phyloP scores from a whole-genome alignment of 1,140 invertebrate genomes.

The Drosophila pallidifrons region DNA sequence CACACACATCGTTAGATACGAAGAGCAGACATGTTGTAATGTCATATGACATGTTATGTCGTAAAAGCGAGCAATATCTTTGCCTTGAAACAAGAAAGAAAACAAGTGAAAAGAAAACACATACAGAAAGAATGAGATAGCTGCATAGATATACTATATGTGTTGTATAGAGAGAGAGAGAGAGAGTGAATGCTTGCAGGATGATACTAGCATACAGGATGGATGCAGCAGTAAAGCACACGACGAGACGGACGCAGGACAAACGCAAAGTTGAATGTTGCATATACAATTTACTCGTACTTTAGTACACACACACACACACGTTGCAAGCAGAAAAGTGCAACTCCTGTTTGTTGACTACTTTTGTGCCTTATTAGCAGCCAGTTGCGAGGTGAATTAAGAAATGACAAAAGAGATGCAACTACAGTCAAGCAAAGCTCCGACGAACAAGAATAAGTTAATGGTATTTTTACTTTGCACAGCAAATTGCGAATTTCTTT shows the following conservation, averaged over 20 bases:
- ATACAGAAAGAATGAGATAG: constrained; percentile 23
- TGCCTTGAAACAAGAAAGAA: constrained; percentile 77
- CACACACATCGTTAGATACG: constrained; percentile 28
- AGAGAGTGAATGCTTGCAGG: constrained; percentile 7
- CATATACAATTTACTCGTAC: neutral
- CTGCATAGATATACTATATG: constrained; percentile 9
- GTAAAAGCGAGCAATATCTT: constrained; percentile 81
- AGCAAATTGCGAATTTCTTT: no score
- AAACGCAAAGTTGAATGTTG: constrained; percentile 58
- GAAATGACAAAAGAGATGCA: neutral
- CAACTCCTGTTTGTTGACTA: constrained; percentile 62
- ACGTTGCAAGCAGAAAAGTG: constrained; percentile 15
- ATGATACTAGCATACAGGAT: constrained; percentile 34
- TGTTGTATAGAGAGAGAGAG: constrained; percentile 17
- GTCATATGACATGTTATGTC: constrained; percentile 83
- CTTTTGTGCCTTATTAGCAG: constrained; percentile 67
- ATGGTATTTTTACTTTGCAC: no score
- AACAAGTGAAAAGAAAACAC: constrained; percentile 41
- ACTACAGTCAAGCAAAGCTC: neutral
- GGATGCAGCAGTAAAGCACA: constrained; percentile 27
- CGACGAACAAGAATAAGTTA: neutral
- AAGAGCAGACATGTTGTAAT: constrained; percentile 73
- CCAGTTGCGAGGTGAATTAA: constrained; percentile 32
- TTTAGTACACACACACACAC: no score
- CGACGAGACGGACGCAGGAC: constrained; percentile 37